Conservation (phyloP, 2,113 vertebrate genomes). For the Machaerirhynchus nigripectus region DNA sequence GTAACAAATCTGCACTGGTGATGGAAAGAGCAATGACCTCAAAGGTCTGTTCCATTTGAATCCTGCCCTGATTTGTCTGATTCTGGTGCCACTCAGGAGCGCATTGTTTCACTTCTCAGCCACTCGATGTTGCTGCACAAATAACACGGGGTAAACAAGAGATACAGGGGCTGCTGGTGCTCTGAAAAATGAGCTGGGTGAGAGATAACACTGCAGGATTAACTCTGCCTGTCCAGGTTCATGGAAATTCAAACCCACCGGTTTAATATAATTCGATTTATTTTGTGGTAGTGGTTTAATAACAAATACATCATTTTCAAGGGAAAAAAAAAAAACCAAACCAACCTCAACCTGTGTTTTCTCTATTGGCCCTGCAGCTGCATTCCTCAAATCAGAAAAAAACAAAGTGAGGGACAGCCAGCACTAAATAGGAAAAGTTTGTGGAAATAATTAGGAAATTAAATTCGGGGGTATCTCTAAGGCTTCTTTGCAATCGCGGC, state of each 20-base stretch:
- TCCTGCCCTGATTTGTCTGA: not conserved
- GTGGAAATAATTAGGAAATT: not conserved
- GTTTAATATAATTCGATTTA: not conserved
- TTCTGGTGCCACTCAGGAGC: not conserved
- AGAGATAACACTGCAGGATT: not conserved
- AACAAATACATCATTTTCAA: not conserved
- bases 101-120: not conserved
- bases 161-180: not conserved
- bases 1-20: not conserved
- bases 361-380: not conserved
- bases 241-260: not conserved
- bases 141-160: not conserved
- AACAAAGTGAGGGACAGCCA: not conserved
- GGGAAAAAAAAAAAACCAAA: rapidly evolving
- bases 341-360: not conserved
- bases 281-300: not conserved
- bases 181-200: not conserved
- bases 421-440: not conserved
- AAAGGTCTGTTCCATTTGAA: not conserved
- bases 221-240: not conserved
- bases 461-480: not conserved
- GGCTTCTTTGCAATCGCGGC: not conserved
- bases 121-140: not conserved
- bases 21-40: not conserved
- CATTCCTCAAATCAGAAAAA: not conserved